phyloP scores from a whole-genome alignment of 2,113 vertebrate species.

The Heptranchias perlo region DNA sequence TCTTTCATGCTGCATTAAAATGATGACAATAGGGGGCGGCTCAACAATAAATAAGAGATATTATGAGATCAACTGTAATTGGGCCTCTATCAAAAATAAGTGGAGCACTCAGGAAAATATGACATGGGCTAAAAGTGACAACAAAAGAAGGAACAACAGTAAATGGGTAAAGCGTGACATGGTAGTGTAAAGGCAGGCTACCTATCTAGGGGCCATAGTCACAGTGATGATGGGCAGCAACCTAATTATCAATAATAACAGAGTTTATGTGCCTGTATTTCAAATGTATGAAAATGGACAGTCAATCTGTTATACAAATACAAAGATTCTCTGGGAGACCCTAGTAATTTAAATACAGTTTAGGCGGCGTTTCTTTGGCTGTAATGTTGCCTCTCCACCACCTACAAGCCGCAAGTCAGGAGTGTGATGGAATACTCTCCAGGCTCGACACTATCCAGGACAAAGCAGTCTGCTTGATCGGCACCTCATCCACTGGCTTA shows the following conservation, averaged over 20 bases:
- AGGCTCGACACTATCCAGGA: no score
- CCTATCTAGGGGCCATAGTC: neutral
- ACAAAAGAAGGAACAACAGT: neutral
- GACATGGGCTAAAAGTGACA: neutral
- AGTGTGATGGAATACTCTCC: no score
- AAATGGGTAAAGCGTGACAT: neutral
- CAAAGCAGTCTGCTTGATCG: no score
- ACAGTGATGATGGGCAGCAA: neutral
- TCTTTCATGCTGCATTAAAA: neutral
- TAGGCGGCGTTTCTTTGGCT: neutral
- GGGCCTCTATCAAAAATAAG: constrained; percentile 17
- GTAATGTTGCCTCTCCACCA: no score
- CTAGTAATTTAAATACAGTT: neutral
- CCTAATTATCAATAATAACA: neutral
- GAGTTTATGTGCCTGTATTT: neutral
- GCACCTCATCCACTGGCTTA: no score
- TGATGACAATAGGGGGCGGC: neutral
- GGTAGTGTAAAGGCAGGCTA: neutral
- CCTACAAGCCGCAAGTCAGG: no score
- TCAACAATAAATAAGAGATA: neutral
- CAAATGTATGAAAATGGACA: neutral
- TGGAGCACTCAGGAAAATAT: constrained; percentile 12
- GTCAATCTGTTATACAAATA: neutral
- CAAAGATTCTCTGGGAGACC: neutral
- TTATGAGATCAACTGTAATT: constrained; percentile 17